Evolutionary conservation across 2,113 vertebrate species (phyloP).

Genomic region (Macrotis lagotis): DNA sequence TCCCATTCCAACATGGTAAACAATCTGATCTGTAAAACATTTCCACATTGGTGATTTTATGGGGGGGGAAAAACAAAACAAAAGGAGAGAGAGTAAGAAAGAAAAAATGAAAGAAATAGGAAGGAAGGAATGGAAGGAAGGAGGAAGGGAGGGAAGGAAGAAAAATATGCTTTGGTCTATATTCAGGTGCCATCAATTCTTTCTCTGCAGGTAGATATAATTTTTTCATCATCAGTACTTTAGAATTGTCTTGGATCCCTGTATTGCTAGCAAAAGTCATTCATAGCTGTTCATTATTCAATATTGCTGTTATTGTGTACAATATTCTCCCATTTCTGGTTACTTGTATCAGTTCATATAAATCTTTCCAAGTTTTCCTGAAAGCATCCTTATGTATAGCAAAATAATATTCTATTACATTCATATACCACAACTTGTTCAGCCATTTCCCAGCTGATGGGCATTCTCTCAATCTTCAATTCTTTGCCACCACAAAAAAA

Average conservation of each 20-base stretch:
- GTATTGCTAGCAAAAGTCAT: not conserved
- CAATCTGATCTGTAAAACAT: not conserved
- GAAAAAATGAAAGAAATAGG: no score
- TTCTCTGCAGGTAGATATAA: not conserved
- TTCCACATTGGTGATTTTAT: not conserved
- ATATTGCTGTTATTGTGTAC: not conserved
- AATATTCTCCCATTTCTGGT: not conserved
- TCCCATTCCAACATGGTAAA: not conserved
- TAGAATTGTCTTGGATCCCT: not conserved
- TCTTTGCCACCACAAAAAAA: not conserved
- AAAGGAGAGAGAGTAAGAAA: no score
- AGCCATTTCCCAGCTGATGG: not conserved
- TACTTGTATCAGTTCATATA: not conserved
- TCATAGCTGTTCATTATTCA: not conserved
- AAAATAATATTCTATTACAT: not conserved
- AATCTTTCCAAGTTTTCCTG: not conserved
- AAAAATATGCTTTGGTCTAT: not conserved
- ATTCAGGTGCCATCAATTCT: not conserved
- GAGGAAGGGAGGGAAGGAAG: not conserved
- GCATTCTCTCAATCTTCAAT: not conserved
- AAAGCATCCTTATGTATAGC: not conserved
- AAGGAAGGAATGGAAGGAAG: no score
- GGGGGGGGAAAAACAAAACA: not conserved
- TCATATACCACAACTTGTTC: not conserved
- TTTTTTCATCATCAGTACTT: not conserved